Evolutionary conservation across 2,113 vertebrate genomes (phyloP), one percentile per base, ranked within the genome.

Genomic region (Limnothrissa miodon): DNA sequence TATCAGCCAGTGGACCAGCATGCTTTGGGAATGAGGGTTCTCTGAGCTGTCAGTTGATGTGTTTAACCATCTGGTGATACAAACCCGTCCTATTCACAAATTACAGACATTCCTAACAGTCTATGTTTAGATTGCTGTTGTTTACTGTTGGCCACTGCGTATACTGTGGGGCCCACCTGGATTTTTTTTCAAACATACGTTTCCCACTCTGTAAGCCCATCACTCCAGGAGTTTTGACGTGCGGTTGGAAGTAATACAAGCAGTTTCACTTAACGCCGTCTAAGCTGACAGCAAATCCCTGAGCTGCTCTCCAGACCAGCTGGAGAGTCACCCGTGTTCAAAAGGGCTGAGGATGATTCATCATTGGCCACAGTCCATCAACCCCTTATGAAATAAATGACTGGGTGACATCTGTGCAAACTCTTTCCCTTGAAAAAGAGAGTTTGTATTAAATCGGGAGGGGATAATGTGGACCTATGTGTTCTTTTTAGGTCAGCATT

Each of bases 41-140:
- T 93, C 93, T 79, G 3, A 91, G 92, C 93, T 94, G 94, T 94
- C 93, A 92, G 87, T 86, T 78, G 53, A 88, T 62, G 86, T 88
- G 85, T 90, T 90, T 90, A 91, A 92, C 91, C 92, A 93, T 94
- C 93, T 94, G 93, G 78, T 92, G 83, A 87, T 82, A 15, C 13
- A 80, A 82, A 79, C 82, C 85, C 85, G 88, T 86, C 84, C 87
- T 85, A 84, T 85, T 85, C 48, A 82, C 9, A 79, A 83, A 13
- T 39, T 45, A 46, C 13, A 48, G 8, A 42, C 11, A 74, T 29
- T 74, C 19, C 2, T 5, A 74, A 17, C 25, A 0, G 33, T 74
- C 29, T 74, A 4, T 62, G n/a, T 62, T 62, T 56, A 56, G 21
- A 6, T 85, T 83, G 83, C 82, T 89, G 85, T 70, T 74, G 79